Base-by-base conservation (phyloP, 2,797 vertebrate species). In the Anguilla megastoma region DNA sequence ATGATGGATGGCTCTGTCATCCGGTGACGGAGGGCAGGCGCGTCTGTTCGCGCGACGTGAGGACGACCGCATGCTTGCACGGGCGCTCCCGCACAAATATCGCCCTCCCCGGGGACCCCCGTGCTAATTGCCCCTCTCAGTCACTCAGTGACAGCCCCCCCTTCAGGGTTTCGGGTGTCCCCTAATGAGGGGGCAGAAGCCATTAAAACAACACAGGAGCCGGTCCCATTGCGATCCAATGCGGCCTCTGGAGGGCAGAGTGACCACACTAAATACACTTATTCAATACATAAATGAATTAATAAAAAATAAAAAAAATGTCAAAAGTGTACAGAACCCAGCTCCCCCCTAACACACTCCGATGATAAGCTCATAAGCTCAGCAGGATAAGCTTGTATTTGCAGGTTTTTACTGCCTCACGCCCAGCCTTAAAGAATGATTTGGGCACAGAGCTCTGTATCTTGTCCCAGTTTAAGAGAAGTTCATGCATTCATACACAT, bases 191-290 rank as follows among this genome's bases (percentile, higher is more conserved):
- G 86, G 92, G 92, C 91, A 94, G 86, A 90, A 94, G 91, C 93
- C 95, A 95, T 95, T 95, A 95, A 95, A 95, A 93, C 92, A 96
- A 95, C 93, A 96, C 92, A 92, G 88, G 93, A 94, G 94, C 94
- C 91, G 90, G 90, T 90, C 90, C 52, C 89, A 88, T 89, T 87
- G 95, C 92, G 92, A 92, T 94, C 92, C 92, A 90, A 89, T 66
- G n/a, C 93, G 94, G 95, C 94, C 94, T 94, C 90, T 82, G 88
- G 85, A 71, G 88, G n/a, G 30, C 8, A 24, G 45, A 74, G 48
- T 41, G 50, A 71, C 52, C 69, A 82, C 45, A 82, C 74, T 79
- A 79, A 79, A 79, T 36, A 79, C 33, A 41, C 14, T 41, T 21
- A 79, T 41, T 79, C 74, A 79, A 79, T 79, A 79, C 33, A 79